These are phyloP conservation scores for Autographa pulchrina DNA, from an alignment of 2,888 invertebrate species.

Conservation along the genomic window DNA sequence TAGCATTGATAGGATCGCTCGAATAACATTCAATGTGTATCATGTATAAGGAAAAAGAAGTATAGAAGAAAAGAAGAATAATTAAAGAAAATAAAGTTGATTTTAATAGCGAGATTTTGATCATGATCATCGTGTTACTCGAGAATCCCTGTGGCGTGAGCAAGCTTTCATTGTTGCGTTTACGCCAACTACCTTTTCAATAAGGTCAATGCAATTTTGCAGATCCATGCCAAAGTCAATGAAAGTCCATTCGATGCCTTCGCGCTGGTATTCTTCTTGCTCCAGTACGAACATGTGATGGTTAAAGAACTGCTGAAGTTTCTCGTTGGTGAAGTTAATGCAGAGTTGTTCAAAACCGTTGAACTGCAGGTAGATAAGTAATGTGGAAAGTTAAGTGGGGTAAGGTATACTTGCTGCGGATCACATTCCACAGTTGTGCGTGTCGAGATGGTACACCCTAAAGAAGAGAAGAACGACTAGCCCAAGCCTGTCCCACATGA, in stretches of 20 bases:
- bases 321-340: conserved; percentile 99
- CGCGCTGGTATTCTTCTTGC: conserved; percentile 98
- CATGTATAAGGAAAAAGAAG: conserved; percentile 12
- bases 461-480: conserved; percentile 30
- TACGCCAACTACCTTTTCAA: conserved; percentile 95
- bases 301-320: conserved; percentile 99
- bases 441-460: conserved; percentile 57
- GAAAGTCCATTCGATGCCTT: conserved; percentile 98
- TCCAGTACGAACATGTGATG: conserved; percentile 99
- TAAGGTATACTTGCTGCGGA: conserved; percentile 76
- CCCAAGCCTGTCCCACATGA: conserved; percentile 61
- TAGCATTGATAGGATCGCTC: conserved; percentile 80
- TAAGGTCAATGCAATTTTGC: conserved; percentile 98
- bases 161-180: conserved; percentile 87
- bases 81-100: not conserved
- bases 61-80: not conserved
- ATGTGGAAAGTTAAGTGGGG: conserved; percentile 80
- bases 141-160: conserved; percentile 82
- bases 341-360: conserved; percentile 99
- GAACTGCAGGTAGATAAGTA: conserved; percentile 91
- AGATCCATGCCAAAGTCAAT: conserved; percentile 99
- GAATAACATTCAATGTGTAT: conserved; percentile 66
- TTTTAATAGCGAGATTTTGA: conserved; percentile 40
- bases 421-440: conserved; percentile 81
- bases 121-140: conserved; percentile 66